Evolutionary conservation across 2,888 invertebrate genomes (phyloP).

Genomic region (Laothoe populi): DNA sequence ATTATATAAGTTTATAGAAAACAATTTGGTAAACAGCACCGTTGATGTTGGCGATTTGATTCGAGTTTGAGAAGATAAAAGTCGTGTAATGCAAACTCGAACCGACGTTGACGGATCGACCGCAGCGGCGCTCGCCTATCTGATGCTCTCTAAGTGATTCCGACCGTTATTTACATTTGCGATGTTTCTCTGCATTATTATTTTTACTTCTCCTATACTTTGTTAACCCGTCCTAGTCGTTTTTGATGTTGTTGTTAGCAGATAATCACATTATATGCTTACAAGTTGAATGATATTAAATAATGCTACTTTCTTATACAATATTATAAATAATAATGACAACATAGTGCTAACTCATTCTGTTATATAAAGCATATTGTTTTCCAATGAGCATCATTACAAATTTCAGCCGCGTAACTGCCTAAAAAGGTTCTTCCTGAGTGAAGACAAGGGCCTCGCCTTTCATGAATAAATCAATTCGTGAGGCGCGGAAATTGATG

Average conservation of each 20-base stretch:
- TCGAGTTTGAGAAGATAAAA: slow-evolving; percentile 77
- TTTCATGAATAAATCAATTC: slow-evolving; percentile 84
- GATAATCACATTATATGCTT: slow-evolving; percentile 36
- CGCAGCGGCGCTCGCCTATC: slow-evolving; percentile 78
- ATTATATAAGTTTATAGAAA: slow-evolving; percentile 80
- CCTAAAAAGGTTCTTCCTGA: slow-evolving; percentile 81
- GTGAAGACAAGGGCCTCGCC: slow-evolving; percentile 67
- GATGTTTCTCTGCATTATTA: slow-evolving; percentile 76
- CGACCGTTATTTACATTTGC: slow-evolving; percentile 79
- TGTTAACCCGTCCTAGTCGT: slow-evolving; percentile 58
- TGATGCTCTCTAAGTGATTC: slow-evolving; percentile 83
- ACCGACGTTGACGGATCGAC: slow-evolving; percentile 83
- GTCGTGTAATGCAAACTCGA: slow-evolving; percentile 81
- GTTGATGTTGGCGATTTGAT: slow-evolving; percentile 81
- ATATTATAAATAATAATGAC: too few species aligned
- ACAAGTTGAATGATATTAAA: neutral
- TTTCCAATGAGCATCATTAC: slow-evolving; percentile 80
- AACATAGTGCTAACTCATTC: too few species aligned
- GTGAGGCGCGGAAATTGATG: slow-evolving; percentile 83
- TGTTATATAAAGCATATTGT: slow-evolving; percentile 80
- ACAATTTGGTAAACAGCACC: slow-evolving; percentile 81
- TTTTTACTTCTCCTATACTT: slow-evolving; percentile 68
- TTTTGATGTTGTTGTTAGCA: slow-evolving; percentile 46
- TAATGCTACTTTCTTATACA: too few species aligned
- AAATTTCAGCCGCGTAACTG: slow-evolving; percentile 73